Base-by-base conservation (phyloP, 2,797 vertebrate genomes). In the Labeo calbasu region DNA sequence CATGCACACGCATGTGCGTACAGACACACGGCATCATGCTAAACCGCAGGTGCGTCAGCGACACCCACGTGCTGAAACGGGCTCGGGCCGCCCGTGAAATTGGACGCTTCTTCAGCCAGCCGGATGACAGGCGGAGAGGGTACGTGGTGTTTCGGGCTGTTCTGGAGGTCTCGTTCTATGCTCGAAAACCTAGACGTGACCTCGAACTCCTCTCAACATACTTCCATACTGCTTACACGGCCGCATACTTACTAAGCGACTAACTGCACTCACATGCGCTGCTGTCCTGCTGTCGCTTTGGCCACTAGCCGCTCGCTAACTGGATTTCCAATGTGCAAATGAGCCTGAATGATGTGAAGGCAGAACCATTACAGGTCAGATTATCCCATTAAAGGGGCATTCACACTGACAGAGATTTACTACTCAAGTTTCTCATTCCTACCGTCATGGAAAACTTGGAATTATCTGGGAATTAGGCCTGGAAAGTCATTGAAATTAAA, bases 81-180 rank as follows among this genome's bases (percentile, higher is more conserved):
- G 55, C 57, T 17, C 65, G 46, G n/a, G 8, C 43, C 63, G 28
- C 23, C 53, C 78, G 81, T 61, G 63, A 83, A 59, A 57, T 89
- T 23, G 71, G 85, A 68, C 85, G 84, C 23, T 88, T 86, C 81
- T 87, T 85, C 76, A 85, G 86, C 77, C 83, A 85, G 79, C 88
- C 83, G 51, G 72, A 83, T 83, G 88, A 87, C 83, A 69, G 65
- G 21, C 46, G 53, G 79, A 80, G 83, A 81, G 71, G 84, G 84
- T 86, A 86, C n/a, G 83, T 83, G 73, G 32, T 28, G 63, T 51
- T 69, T n/a, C 1, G 32, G 36, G 63, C 15, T 65, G 73, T 68
- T 55, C 3, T 59, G 63, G 17, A 43, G n/a, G 19, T 68, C 70
- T 71, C 17, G n/a, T 25, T 17, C 46, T 76, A n/a, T 25, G 25